phyloP scores from a whole-genome alignment of 2,888 invertebrate species.

The Morpho deidamia region DNA sequence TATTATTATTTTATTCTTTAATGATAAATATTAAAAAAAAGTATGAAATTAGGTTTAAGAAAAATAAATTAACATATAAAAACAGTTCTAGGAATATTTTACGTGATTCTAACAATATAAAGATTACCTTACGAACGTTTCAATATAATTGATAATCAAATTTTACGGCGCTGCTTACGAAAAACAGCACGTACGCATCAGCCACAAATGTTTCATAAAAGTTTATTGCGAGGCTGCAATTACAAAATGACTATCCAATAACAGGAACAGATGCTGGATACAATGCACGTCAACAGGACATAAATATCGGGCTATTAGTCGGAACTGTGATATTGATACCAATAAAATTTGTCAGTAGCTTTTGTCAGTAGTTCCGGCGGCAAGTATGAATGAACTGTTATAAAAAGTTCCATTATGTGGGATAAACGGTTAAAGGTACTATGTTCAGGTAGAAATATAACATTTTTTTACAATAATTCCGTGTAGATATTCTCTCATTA shows the following conservation, averaged over 20 bases:
- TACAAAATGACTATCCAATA: slow-evolving; percentile 22
- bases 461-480: background rate
- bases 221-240: slow-evolving; percentile 17
- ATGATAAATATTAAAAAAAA: too few relatives aligned
- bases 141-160: background rate
- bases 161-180: background rate
- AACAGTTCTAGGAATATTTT: too few relatives aligned
- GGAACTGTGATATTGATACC: slow-evolving; percentile 71
- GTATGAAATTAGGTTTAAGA: too few relatives aligned
- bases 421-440: slow-evolving; percentile 52
- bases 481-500: background rate
- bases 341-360: slow-evolving; percentile 57
- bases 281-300: slow-evolving; percentile 61
- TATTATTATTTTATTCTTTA: too few relatives aligned
- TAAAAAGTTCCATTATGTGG: slow-evolving; percentile 43
- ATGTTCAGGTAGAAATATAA: slow-evolving; percentile 60
- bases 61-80: too few relatives aligned
- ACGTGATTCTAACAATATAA: too few relatives aligned
- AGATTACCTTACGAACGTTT: background rate
- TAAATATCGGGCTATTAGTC: slow-evolving; percentile 70
- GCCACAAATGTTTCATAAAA: slow-evolving; percentile 6
- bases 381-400: slow-evolving; percentile 42
- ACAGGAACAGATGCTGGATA: slow-evolving; percentile 24
- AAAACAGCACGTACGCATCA: background rate
- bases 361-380: slow-evolving; percentile 69